Evolutionary conservation across 37 sponge, comb jelly and placozoan species (phyloP).

Genomic region (Ephydatia muelleri): DNA sequence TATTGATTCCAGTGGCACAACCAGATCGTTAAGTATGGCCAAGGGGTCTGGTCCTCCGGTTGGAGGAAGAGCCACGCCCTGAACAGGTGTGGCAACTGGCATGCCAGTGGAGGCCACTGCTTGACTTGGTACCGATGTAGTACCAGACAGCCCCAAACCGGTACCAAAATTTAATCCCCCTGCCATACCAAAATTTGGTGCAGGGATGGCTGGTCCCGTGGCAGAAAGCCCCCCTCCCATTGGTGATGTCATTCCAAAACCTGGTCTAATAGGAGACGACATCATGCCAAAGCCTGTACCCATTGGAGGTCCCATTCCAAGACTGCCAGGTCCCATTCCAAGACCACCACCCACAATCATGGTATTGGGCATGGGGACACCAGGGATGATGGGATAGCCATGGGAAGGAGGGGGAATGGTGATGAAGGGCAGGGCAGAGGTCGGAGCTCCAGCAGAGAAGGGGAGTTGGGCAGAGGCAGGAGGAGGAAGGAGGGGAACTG

Average conservation of each 20-base stretch:
- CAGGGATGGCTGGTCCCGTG: neutral
- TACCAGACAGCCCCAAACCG: neutral
- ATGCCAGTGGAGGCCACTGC: neutral
- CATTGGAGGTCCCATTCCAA: neutral
- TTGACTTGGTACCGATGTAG: neutral
- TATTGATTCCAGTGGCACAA: slow-evolving; percentile 67
- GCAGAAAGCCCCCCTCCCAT: neutral
- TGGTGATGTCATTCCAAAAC: neutral
- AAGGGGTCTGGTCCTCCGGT: slow-evolving; percentile 16
- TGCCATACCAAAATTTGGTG: neutral
- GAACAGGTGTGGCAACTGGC: neutral
- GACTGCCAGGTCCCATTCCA: neutral
- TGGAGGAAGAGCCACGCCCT: neutral
- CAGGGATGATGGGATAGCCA: neutral
- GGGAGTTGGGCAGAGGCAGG: slow-evolving; percentile 11
- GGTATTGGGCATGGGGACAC: neutral
- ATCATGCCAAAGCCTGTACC: neutral
- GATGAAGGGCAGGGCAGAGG: neutral
- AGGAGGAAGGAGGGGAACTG: slow-evolving; percentile 1
- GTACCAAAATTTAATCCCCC: neutral
- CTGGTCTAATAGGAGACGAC: neutral
- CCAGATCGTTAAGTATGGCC: slow-evolving; percentile 32
- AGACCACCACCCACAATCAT: neutral
- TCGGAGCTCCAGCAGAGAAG: neutral
- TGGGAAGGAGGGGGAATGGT: slow-evolving; percentile 10